These are phyloP conservation scores for Lucinisca nassula DNA, from an alignment of 2,888 invertebrate species.

Conservation along the genomic window DNA sequence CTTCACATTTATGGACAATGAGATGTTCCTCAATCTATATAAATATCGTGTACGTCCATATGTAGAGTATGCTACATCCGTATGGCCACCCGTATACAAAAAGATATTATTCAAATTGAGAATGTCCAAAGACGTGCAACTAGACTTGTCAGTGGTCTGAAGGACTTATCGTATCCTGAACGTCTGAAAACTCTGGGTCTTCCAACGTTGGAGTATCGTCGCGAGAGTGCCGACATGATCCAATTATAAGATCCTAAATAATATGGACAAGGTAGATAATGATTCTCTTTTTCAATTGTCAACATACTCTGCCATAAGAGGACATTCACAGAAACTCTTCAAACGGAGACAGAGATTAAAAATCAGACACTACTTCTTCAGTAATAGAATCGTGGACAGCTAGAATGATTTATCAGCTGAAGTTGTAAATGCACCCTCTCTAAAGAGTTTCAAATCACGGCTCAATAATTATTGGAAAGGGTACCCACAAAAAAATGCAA, in stretches of 20 bases:
- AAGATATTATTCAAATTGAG: conserved; percentile 16
- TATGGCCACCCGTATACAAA: conserved; percentile 31
- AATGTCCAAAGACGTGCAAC: conserved; percentile 39
- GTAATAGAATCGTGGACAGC: background rate
- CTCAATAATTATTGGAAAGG: no score
- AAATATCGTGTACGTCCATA: conserved; percentile 34
- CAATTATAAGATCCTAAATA: conserved; percentile 12
- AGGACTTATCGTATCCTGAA: background rate
- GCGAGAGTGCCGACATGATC: background rate
- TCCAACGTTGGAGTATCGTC: conserved; percentile 19
- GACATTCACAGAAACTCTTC: background rate
- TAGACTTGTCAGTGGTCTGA: conserved; percentile 1
- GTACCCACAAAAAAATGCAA: no score
- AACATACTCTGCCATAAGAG: background rate
- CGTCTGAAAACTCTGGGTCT: conserved; percentile 3
- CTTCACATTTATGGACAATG: conserved; percentile 23
- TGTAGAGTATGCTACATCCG: conserved; percentile 21
- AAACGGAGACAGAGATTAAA: background rate
- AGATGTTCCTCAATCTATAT: conserved; percentile 30
- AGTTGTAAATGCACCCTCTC: no score
- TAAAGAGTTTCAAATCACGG: no score
- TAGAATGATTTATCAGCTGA: background rate
- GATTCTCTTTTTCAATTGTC: background rate
- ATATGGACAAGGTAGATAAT: no score
- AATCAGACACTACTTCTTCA: background rate